Evolutionary conservation across 1,140 invertebrate species (phyloP).

Genomic region (Euura lappo): DNA sequence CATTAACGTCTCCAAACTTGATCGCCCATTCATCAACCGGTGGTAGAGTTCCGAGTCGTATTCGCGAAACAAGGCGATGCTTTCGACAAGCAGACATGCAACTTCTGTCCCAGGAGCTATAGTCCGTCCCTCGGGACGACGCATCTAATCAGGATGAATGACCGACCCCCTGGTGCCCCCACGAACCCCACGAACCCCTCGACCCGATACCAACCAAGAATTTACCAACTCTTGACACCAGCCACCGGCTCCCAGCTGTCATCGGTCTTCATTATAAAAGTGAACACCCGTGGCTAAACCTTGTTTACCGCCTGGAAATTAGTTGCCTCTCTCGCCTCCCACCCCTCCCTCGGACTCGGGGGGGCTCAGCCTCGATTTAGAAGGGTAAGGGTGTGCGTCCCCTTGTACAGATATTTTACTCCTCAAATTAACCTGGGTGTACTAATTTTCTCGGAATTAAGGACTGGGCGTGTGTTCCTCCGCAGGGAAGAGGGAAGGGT

Average conservation of each 20-base stretch:
- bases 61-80: too few relatives aligned
- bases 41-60: constrained; percentile 11
- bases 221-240: constrained; percentile 34
- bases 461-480: too few relatives aligned
- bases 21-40: constrained; percentile 23
- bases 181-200: constrained; percentile 20
- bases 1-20: not conserved
- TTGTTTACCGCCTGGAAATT: constrained; percentile 31
- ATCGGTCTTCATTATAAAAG: constrained; percentile 54
- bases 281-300: constrained; percentile 38
- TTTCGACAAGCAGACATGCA: constrained; percentile 11
- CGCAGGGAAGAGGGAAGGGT: too few relatives aligned
- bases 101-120: constrained; percentile 34
- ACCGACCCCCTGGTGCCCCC: constrained; percentile 12
- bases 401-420: not conserved
- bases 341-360: too few relatives aligned
- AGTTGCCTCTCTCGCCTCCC: not conserved
- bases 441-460: not conserved
- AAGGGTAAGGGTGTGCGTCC: not conserved
- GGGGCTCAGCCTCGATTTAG: not conserved
- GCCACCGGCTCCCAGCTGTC: constrained; percentile 32
- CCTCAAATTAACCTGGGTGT: not conserved
- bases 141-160: constrained; percentile 52
- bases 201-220: constrained; percentile 6
- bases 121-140: constrained; percentile 42